Percentiles rank a stretch among this genome's conserved stretches.
phyloP scores from a whole-genome alignment of 2,888 invertebrate species.

The Drosophila multiciliata region DNA sequence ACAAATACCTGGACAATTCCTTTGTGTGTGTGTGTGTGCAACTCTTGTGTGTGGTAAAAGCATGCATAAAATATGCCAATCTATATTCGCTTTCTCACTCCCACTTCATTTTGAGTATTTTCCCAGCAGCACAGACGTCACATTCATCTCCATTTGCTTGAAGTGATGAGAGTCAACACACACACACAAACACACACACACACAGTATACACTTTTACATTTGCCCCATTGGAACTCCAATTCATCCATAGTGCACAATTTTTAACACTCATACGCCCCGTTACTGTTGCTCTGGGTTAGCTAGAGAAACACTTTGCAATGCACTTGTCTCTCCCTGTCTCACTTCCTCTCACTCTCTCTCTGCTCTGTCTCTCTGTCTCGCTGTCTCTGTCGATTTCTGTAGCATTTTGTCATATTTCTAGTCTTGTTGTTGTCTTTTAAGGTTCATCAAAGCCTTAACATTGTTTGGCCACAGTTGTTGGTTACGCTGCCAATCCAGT shows the following conservation, averaged over 20 bases:
- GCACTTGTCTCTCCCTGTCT: slow-evolving; percentile 26
- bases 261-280: slow-evolving; percentile 77
- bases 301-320: slow-evolving; percentile 50
- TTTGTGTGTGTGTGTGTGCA: slow-evolving; percentile 12
- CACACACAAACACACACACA: slow-evolving; percentile 12
- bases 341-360: not conserved
- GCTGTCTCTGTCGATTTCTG: slow-evolving; percentile 2
- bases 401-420: slow-evolving; percentile 71
- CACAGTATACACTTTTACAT: slow-evolving; percentile 18
- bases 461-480: slow-evolving; percentile 78
- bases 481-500: slow-evolving; percentile 53
- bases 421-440: slow-evolving; percentile 64
- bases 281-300: slow-evolving; percentile 42
- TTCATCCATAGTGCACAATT: slow-evolving; percentile 76
- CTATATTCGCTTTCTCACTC: slow-evolving; percentile 32
- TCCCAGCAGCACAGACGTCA: slow-evolving; percentile 58
- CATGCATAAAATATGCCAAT: slow-evolving; percentile 79
- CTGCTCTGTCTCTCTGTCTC: slow-evolving; percentile 7
- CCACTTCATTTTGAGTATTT: slow-evolving; percentile 4
- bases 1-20: slow-evolving; percentile 10
- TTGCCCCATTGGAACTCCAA: slow-evolving; percentile 63
- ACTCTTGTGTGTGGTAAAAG: slow-evolving; percentile 58
- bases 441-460: slow-evolving; percentile 79
- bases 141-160: slow-evolving; percentile 79
- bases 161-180: slow-evolving; percentile 64